Evolutionary conservation across 1,140 invertebrate genomes (phyloP).

Genomic region (Zaprionus ghesquierei): DNA sequence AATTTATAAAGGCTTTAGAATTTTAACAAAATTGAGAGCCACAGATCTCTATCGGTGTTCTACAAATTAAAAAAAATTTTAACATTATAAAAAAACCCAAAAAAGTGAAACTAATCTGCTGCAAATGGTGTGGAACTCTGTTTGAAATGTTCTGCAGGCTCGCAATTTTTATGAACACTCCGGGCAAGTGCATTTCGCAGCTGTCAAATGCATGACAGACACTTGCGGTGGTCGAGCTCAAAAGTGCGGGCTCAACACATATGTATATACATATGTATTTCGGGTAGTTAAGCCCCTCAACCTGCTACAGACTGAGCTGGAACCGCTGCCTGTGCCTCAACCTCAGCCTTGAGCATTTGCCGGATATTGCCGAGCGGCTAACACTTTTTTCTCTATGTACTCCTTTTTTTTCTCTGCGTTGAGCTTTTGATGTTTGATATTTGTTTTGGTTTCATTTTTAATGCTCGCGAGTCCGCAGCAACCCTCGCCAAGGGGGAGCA

Average conservation of each 20-base stretch:
- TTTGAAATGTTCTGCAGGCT: background rate
- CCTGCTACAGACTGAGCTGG: background rate
- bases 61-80: too few species aligned
- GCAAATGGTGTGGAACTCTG: background rate
- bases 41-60: too few species aligned
- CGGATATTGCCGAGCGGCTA: constrained; percentile 58
- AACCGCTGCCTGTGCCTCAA: background rate
- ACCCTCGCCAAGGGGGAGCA: constrained; percentile 33
- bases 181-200: background rate
- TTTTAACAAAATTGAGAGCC: too few species aligned
- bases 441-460: constrained; percentile 79
- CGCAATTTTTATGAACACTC: background rate
- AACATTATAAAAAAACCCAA: background rate
- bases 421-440: constrained; percentile 74
- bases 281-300: background rate
- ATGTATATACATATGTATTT: background rate
- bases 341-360: background rate
- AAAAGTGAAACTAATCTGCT: background rate
- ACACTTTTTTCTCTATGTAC: constrained; percentile 23
- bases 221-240: background rate
- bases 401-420: constrained; percentile 33
- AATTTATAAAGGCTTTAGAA: background rate
- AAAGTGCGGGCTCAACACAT: background rate
- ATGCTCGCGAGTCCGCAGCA: constrained; percentile 37
- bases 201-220: background rate